Base-by-base conservation (phyloP, 2,888 invertebrate genomes). In the Luffia ferchaultella region DNA sequence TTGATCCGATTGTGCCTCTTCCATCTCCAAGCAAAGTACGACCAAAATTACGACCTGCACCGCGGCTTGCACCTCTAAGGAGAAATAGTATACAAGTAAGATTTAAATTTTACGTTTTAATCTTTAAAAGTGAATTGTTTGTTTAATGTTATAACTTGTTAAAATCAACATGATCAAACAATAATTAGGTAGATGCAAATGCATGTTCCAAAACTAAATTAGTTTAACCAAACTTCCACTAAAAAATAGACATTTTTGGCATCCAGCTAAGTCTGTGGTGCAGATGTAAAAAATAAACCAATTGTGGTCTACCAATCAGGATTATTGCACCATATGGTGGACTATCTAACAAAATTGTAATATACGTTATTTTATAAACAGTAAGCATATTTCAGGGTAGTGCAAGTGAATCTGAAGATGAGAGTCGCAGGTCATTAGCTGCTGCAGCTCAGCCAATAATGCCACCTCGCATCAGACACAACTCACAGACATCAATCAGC, bases 401-500 rank as follows among this genome's bases (percentile, higher is more conserved):
- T 71, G 87, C 88, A 1, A 88, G 88, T 60, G 90, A 91, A 67
- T 90, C 90, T 0, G 91, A 90, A 58, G 90, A 90, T 65, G 90
- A 89, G 54, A 80, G 68, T 52, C 76, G 82, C 0, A 66, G 82
- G 0, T 70, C 70, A 0, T 56, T 70, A 1, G 57, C 72, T 0
- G 63, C 60, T 42, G 60, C 64, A 1, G 67, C 70, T 0, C 54
- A 64, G 0, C 60, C 58, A 1, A 72, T 74, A 0, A 73, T 0
- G 65, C 63, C 7, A 63, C 67, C 16, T 49, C 60, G 1, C 60
- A 79, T 5, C 76, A 62, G 80, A 5, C 70, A 73, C 50, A 79
- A 82, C 58, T 77, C 79, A 0, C 75, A 76, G 46, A 70, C 75
- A 0, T 68, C 42, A 74, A 16, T 30, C 15, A n/a, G 30, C n/a